Percentiles rank a stretch among this genome's conserved stretches.
These are phyloP conservation scores for Rhorus exstirpatorius DNA, from an alignment of 2,888 invertebrate species.

Conservation along the genomic window DNA sequence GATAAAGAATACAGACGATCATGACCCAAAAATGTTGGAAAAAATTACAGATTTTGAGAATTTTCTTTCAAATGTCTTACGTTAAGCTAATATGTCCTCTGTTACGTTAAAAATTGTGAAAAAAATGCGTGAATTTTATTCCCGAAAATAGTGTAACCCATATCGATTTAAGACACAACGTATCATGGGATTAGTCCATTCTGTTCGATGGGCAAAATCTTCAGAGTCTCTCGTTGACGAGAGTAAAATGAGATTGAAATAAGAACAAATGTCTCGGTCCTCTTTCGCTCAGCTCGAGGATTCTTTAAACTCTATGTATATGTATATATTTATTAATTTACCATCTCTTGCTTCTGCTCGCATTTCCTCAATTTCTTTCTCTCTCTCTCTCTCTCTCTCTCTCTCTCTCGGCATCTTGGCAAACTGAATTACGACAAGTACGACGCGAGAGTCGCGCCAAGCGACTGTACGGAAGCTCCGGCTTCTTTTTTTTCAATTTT, in stretches of 20 bases:
- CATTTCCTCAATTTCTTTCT: not conserved
- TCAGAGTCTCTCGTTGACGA: slow-evolving; percentile 9
- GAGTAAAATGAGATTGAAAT: slow-evolving; percentile 45
- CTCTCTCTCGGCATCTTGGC: slow-evolving; percentile 38
- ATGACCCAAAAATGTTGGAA: too few species aligned
- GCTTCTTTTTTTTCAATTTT: slow-evolving; percentile 22
- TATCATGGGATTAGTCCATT: too few species aligned
- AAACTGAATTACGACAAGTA: slow-evolving; percentile 62
- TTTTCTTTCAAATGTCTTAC: too few species aligned
- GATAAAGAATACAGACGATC: too few species aligned
- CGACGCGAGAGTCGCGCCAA: slow-evolving; percentile 39
- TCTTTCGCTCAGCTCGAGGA: slow-evolving; percentile 25
- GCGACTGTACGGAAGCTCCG: slow-evolving; percentile 20
- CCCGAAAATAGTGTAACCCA: too few species aligned
- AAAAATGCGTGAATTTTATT: too few species aligned
- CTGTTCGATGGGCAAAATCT: too few species aligned
- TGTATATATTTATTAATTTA: slow-evolving; percentile 2
- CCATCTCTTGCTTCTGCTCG: not conserved
- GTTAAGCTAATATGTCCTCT: too few species aligned
- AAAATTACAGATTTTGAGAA: too few species aligned
- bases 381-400: slow-evolving; percentile 4
- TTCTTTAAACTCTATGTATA: slow-evolving; percentile 37
- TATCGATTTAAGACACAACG: too few species aligned
- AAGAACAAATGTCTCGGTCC: slow-evolving; percentile 50
- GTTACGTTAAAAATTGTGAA: too few species aligned